Conservation (phyloP, 2,888 invertebrate species). For the Rhagonycha fulva region DNA sequence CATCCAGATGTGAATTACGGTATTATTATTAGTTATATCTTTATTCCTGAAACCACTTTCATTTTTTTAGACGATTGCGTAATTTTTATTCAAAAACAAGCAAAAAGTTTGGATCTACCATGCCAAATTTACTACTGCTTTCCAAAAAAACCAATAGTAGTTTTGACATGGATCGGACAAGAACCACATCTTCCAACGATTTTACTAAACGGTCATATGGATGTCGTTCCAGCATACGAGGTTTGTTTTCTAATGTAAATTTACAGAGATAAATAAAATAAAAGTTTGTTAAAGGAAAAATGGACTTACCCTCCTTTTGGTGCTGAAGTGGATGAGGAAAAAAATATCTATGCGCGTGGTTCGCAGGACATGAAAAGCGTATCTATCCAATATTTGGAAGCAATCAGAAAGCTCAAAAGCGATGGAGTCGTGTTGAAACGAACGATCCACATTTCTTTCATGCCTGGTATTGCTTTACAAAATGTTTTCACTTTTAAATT, state of each 20-base stretch:
- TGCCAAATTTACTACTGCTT: constrained; percentile 65
- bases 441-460: constrained; percentile 71
- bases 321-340: constrained; percentile 79
- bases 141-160: constrained; percentile 75
- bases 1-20: constrained; percentile 88
- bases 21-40: constrained; percentile 57
- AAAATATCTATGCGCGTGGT: constrained; percentile 84
- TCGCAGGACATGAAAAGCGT: constrained; percentile 87
- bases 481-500: neutral
- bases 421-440: constrained; percentile 61
- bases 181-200: constrained; percentile 73
- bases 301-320: constrained; percentile 89
- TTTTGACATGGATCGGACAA: constrained; percentile 82
- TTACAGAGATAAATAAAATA: neutral
- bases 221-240: constrained; percentile 93
- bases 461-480: constrained; percentile 57
- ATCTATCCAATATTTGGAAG: constrained; percentile 76
- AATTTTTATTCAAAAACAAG: constrained; percentile 74
- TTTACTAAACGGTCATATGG: constrained; percentile 93
- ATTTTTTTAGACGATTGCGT: constrained; percentile 71
- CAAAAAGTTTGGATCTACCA: constrained; percentile 69
- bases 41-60: neutral
- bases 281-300: constrained; percentile 61
- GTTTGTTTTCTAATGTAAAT: neutral
- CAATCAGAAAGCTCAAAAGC: constrained; percentile 64